A percentile compares a stretch with the other conserved stretches of the same genome.
Conservation (phyloP, 2,113 vertebrate species). For the Ondatra zibethicus region DNA sequence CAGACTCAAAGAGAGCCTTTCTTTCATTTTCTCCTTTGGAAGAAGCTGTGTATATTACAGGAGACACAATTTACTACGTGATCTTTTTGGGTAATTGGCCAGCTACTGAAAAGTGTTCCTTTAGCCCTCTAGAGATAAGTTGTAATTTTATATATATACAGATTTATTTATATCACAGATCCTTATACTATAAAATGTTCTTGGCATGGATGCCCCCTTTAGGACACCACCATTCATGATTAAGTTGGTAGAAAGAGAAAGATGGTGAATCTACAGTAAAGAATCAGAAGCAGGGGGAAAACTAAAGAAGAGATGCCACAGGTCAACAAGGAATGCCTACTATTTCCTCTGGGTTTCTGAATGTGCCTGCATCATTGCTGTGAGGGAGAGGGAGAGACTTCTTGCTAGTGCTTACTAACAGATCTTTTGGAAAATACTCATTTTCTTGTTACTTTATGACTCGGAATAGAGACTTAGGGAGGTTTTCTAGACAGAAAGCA, state of each 20-base stretch:
- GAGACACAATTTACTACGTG: constrained; percentile 17
- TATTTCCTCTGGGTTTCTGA: not conserved
- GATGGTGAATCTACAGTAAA: not conserved
- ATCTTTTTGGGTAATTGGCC: constrained; percentile 51
- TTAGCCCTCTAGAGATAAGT: constrained; percentile 61
- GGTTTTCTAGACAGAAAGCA: not conserved
- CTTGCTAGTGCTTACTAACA: not conserved
- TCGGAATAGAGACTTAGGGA: not conserved
- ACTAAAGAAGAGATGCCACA: not conserved
- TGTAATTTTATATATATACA: not conserved
- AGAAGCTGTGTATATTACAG: not conserved
- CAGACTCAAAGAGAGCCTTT: constrained; percentile 41
- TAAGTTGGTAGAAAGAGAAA: not conserved
- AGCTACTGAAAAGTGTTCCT: constrained; percentile 58
- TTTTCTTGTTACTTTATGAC: not conserved
- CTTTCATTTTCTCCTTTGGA: constrained; percentile 56
- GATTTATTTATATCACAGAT: not conserved
- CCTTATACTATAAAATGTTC: not conserved
- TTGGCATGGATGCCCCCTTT: not conserved
- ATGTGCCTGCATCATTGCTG: not conserved
- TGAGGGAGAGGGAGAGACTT: not conserved
- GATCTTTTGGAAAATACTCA: not conserved
- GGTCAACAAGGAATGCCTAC: not conserved
- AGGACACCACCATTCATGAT: not conserved
- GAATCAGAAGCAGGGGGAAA: not conserved